Evolutionary conservation across 2,113 vertebrate genomes (phyloP).

Genomic region (Malurus melanocephalus): DNA sequence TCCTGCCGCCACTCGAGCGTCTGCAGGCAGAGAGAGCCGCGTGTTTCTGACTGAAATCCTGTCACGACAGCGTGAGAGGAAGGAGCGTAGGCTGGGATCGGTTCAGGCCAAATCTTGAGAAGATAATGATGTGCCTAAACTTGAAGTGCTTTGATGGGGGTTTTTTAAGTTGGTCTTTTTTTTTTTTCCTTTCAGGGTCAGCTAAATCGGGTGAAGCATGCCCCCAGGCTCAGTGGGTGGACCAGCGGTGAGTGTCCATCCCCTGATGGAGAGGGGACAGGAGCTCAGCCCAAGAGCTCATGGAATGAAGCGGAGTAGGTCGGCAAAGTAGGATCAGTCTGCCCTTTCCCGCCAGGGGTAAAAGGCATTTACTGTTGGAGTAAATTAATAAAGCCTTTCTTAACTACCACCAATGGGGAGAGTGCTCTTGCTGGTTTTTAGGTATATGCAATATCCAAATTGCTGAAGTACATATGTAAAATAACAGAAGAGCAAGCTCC

Average conservation of each 20-base stretch:
- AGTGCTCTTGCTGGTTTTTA: background rate
- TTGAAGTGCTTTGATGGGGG: background rate
- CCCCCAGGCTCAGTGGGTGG: background rate
- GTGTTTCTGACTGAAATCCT: background rate
- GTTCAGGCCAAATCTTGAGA: background rate
- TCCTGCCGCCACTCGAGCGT: accelerated
- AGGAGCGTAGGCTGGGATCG: background rate
- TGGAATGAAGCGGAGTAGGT: background rate
- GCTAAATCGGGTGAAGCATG: background rate
- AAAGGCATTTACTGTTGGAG: background rate
- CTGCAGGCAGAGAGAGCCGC: background rate
- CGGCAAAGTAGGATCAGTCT: background rate
- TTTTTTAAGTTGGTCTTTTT: background rate
- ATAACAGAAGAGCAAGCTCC: background rate
- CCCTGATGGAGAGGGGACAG: too few relatives aligned
- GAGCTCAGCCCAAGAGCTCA: background rate
- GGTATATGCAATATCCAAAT: background rate
- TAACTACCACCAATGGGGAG: background rate
- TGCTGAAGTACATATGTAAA: background rate
- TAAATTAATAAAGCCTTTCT: background rate
- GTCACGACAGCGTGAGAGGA: background rate
- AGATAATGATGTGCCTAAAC: background rate
- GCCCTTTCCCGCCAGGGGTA: background rate
- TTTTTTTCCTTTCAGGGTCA: background rate
- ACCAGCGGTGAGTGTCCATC: accelerated